These are phyloP conservation scores for Neosalanx taihuensis DNA, from an alignment of 2,797 vertebrate species.

Conservation along the genomic window DNA sequence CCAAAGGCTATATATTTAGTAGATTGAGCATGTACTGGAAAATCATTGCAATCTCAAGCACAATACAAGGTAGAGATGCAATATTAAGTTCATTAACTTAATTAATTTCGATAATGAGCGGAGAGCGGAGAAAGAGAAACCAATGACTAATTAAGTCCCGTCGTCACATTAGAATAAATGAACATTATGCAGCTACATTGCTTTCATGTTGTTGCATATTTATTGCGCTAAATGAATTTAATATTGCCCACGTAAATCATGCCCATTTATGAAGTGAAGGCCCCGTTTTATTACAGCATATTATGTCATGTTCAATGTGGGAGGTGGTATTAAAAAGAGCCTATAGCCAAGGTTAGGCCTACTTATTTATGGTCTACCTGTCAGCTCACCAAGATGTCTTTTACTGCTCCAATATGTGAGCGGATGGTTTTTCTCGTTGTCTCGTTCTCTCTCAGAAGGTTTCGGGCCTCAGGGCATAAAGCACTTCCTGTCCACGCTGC, in stretches of 20 bases:
- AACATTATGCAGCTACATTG: slow-evolving; percentile 46
- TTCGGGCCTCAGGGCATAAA: not conserved
- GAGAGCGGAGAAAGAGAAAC: slow-evolving; percentile 51
- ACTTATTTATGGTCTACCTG: slow-evolving; percentile 68
- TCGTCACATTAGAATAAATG: slow-evolving; percentile 58
- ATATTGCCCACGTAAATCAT: slow-evolving; percentile 66
- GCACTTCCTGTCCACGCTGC: too few species aligned
- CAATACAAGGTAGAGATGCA: slow-evolving; percentile 42
- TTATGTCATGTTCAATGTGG: slow-evolving; percentile 72
- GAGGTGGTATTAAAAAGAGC: slow-evolving; percentile 58
- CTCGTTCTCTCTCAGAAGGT: not conserved
- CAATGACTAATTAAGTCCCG: slow-evolving; percentile 64
- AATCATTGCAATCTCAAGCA: slow-evolving; percentile 33
- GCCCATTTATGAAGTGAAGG: slow-evolving; percentile 70
- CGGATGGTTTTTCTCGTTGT: slow-evolving; percentile 33
- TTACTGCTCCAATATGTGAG: slow-evolving; percentile 46
- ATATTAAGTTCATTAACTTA: slow-evolving; percentile 71
- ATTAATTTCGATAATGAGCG: slow-evolving; percentile 60
- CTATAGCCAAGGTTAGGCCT: slow-evolving; percentile 45
- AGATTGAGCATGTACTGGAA: slow-evolving; percentile 16
- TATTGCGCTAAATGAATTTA: slow-evolving; percentile 62
- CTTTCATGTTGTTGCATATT: slow-evolving; percentile 71
- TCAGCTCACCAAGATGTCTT: slow-evolving; percentile 49
- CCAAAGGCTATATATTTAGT: not conserved
- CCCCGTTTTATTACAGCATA: slow-evolving; percentile 71